Evolutionary conservation across 1,140 invertebrate species (phyloP), one percentile per base, ranked within the genome.

Genomic region (Stenopsyche tienmushanensis): DNA sequence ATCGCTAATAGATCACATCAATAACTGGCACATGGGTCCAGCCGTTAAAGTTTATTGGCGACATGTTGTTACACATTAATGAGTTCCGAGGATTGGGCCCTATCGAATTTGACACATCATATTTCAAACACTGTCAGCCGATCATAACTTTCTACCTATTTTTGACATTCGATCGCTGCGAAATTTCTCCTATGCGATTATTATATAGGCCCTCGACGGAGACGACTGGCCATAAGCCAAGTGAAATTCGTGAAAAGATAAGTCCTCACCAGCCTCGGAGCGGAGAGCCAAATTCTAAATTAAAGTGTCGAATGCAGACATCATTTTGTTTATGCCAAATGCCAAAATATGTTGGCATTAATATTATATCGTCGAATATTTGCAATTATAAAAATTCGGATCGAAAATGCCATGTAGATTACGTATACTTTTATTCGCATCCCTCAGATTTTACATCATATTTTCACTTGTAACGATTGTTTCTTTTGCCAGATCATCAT

Each of bases 271-370:
- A 41, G 49, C 53, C 53, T 25, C 39, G 24, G 20, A 34, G 44
- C 18, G 29, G 24, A 17, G 53, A 64, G 66, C 66, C 66, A 67
- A 67, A 64, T 64, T 62, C 54, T 67, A 67, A 67, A 67, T 67
- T 67, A 67, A 67, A 67, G 62, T 67, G 66, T 67, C 66, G 66
- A 67, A 67, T 58, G 65, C 65, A 67, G 24, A 23, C 57, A 24
- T 66, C 64, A 60, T 66, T 34, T 62, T 67, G 65, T 44, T 67
- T 66, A 45, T 66, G 57, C 57, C 64, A 66, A 59, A n/a, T n/a
- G n/a, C n/a, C n/a, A n/a, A 64, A 62, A 20, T 42, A 41, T 57
- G 15, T 47, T 47, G 54, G 50, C 2, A 54, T 2, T 20, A 8
- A 8, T 47, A 8, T 7, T 47, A 52, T 52, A n/a, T n/a, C n/a